Conservation (phyloP, 2,797 vertebrate species). For the Notoglanidium macrostoma region DNA sequence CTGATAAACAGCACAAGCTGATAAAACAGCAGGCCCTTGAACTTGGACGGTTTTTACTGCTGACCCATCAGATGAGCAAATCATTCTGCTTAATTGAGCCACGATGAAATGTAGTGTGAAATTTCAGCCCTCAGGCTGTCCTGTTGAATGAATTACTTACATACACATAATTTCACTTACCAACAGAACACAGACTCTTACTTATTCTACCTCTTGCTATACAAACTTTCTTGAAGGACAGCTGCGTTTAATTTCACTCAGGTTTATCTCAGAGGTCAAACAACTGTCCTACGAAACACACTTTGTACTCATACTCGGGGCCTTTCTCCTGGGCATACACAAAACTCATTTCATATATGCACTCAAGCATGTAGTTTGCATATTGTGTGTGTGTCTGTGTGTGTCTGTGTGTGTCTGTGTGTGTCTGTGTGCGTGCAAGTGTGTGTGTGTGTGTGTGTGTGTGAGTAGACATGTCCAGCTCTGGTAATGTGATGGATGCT, state of each 20-base stretch:
- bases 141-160: slow-evolving; percentile 72
- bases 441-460: background rate
- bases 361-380: slow-evolving; percentile 28
- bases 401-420: slow-evolving; percentile 43
- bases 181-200: slow-evolving; percentile 11
- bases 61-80: slow-evolving; percentile 67
- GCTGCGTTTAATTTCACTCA: slow-evolving; percentile 14
- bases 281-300: background rate
- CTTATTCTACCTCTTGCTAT: slow-evolving; percentile 22
- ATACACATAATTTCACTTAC: slow-evolving; percentile 11
- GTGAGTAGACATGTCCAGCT: slow-evolving; percentile 62
- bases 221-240: slow-evolving; percentile 50
- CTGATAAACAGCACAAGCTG: slow-evolving; percentile 68
- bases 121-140: slow-evolving; percentile 69
- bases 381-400: slow-evolving; percentile 43
- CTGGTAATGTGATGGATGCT: slow-evolving; percentile 88
- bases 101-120: slow-evolving; percentile 78
- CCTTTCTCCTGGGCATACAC: slow-evolving; percentile 3
- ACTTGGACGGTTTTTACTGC: slow-evolving; percentile 64
- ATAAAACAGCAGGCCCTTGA: slow-evolving; percentile 69
- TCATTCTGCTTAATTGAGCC: slow-evolving; percentile 76
- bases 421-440: background rate
- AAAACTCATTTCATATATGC: slow-evolving; percentile 29
- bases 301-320: background rate
- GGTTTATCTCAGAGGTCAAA: slow-evolving; percentile 10